Evolutionary conservation across 2,888 invertebrate genomes (phyloP).

Genomic region (Ormyrus thymus): DNA sequence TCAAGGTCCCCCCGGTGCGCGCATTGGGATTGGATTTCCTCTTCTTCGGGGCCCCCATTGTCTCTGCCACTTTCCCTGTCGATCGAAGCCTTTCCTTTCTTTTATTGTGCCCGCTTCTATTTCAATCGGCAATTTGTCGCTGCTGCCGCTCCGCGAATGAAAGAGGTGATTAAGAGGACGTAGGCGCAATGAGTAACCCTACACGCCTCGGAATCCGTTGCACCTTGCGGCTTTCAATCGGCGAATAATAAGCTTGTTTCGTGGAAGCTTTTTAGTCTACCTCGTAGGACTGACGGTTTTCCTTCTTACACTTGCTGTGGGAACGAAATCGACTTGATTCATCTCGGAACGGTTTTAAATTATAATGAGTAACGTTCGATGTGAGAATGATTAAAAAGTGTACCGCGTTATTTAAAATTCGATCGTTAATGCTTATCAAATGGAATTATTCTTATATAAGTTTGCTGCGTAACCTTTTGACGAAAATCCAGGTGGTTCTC

Average conservation of each 20-base stretch:
- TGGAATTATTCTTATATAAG: no score
- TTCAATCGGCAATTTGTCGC: conserved; percentile 40
- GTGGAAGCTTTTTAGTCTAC: not conserved
- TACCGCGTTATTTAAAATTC: no score
- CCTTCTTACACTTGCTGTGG: not conserved
- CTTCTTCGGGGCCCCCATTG: conserved; percentile 37
- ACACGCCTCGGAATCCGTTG: conserved; percentile 22
- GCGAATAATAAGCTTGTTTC: conserved; percentile 38
- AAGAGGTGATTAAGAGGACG: conserved; percentile 36
- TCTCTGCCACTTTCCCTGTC: conserved; percentile 56
- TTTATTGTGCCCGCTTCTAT: not conserved
- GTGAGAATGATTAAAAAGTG: no score
- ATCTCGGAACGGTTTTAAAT: no score
- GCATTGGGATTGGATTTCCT: conserved; percentile 26
- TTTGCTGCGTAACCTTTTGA: no score
- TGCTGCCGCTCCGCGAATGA: not conserved
- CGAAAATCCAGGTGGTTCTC: no score
- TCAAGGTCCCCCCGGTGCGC: conserved; percentile 34
- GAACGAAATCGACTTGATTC: no score
- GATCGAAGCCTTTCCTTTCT: conserved; percentile 44
- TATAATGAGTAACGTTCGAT: no score
- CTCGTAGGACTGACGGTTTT: conserved; percentile 3
- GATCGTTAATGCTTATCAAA: no score
- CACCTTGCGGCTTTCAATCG: conserved; percentile 42
- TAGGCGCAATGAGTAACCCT: conserved; percentile 22